Evolutionary conservation across 1,140 invertebrate genomes (phyloP).

Genomic region (Aphaenogaster floridana): DNA sequence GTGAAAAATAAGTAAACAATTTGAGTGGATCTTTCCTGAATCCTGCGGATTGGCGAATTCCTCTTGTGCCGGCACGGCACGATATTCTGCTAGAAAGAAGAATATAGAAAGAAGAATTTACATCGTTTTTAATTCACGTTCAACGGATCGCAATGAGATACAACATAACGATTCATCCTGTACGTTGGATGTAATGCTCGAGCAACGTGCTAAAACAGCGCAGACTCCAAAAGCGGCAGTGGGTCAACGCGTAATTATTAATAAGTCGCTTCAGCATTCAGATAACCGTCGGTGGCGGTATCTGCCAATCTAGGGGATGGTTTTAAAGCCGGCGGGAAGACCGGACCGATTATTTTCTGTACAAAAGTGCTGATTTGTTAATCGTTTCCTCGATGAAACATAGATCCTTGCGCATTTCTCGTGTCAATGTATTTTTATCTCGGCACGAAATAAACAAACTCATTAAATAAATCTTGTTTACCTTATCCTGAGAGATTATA

Average conservation of each 20-base stretch:
- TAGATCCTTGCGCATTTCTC: background rate
- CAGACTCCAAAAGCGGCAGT: slow-evolving; percentile 51
- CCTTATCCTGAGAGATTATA: background rate
- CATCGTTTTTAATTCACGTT: background rate
- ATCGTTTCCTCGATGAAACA: background rate
- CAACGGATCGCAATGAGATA: background rate
- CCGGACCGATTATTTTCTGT: slow-evolving; percentile 9
- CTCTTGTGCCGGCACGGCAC: no score
- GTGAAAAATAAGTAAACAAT: no score
- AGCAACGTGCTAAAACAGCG: slow-evolving; percentile 38
- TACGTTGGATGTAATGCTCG: background rate
- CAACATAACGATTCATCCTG: background rate
- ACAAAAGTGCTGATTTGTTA: slow-evolving; percentile 21
- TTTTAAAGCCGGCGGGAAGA: background rate
- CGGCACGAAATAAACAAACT: background rate
- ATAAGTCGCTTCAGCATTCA: slow-evolving; percentile 37
- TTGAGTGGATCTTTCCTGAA: no score
- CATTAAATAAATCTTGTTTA: background rate
- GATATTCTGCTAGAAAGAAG: background rate
- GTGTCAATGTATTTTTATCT: background rate
- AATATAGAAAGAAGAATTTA: background rate
- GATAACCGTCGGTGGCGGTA: background rate
- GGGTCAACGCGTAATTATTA: slow-evolving; percentile 59
- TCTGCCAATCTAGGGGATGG: background rate
- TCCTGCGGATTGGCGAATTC: no score